Conservation (phyloP, 2,797 vertebrate species). For the Thamnophis elegans region DNA sequence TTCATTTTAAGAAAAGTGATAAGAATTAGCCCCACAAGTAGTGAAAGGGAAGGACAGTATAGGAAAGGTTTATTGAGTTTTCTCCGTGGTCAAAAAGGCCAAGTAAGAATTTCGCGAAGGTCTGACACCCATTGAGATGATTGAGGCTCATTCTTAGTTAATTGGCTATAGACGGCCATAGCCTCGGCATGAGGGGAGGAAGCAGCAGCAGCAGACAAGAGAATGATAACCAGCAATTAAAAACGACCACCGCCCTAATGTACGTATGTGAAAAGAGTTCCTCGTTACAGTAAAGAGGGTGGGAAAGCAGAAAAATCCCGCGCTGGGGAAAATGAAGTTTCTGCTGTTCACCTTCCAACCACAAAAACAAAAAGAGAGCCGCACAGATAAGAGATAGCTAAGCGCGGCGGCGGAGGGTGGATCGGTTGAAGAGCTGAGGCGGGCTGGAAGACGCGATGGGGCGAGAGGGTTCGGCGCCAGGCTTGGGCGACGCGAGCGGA, state of each 20-base stretch:
- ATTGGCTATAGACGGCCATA: neutral
- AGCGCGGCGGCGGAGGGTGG: neutral
- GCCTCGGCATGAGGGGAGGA: neutral
- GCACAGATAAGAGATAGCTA: neutral
- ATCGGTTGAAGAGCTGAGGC: neutral
- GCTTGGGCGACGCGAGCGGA: neutral
- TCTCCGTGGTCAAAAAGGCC: neutral
- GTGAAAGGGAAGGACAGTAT: neutral
- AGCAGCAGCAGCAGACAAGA: neutral
- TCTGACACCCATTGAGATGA: neutral
- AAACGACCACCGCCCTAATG: neutral
- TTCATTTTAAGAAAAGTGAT: neutral
- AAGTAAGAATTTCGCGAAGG: neutral
- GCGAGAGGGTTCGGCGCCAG: conserved; percentile 8
- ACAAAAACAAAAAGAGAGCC: neutral
- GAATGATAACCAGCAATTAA: neutral
- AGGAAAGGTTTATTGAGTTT: neutral
- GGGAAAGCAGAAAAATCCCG: neutral
- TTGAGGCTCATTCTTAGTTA: neutral
- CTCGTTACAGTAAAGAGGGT: neutral
- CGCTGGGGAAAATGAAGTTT: too few species aligned
- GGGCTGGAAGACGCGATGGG: too few species aligned
- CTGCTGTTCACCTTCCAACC: neutral
- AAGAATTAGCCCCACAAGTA: neutral
- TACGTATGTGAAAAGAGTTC: neutral